These are phyloP conservation scores for Bacillus rossius DNA, from an alignment of 1,140 invertebrate genomes.

Conservation along the genomic window DNA sequence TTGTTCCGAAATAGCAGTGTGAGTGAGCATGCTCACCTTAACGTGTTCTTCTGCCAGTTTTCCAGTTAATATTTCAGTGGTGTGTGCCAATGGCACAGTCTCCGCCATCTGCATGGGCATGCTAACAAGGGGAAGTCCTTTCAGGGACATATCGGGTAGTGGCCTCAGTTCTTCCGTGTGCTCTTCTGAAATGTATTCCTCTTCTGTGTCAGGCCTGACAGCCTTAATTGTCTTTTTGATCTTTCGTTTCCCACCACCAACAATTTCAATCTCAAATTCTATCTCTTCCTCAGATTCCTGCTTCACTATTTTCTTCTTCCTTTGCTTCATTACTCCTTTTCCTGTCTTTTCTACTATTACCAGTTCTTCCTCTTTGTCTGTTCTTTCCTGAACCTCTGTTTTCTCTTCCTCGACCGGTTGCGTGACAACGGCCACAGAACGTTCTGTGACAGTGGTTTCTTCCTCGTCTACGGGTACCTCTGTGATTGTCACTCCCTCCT, in stretches of 20 bases:
- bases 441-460: conserved; percentile 11
- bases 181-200: conserved; percentile 40
- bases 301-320: conserved; percentile 26
- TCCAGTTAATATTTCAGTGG: conserved; percentile 22
- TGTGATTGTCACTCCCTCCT: conserved; percentile 37
- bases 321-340: conserved; percentile 24
- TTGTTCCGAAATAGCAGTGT: conserved; percentile 47
- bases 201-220: conserved; percentile 28
- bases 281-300: conserved; percentile 36
- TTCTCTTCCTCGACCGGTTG: conserved; percentile 20
- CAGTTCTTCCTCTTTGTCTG: conserved; percentile 36
- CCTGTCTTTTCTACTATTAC: conserved; percentile 37
- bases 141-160: conserved; percentile 13
- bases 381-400: conserved; percentile 23
- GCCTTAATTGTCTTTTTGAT: conserved; percentile 35
- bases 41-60: conserved; percentile 20
- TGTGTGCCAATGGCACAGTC: conserved; percentile 24
- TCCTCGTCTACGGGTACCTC: conserved; percentile 32
- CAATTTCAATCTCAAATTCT: conserved; percentile 15
- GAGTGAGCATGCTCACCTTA: conserved; percentile 47
- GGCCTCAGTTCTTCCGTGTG: conserved; percentile 26
- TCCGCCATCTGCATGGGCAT: conserved; percentile 24
- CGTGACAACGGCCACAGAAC: conserved; percentile 23
- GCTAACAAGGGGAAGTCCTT: conserved; percentile 27
- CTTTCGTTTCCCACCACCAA: conserved; percentile 24